A percentile compares a stretch with the other conserved stretches of the same genome.
These are phyloP conservation scores for Lycaon pictus DNA, from an alignment of 2,113 vertebrate species.

Conservation along the genomic window DNA sequence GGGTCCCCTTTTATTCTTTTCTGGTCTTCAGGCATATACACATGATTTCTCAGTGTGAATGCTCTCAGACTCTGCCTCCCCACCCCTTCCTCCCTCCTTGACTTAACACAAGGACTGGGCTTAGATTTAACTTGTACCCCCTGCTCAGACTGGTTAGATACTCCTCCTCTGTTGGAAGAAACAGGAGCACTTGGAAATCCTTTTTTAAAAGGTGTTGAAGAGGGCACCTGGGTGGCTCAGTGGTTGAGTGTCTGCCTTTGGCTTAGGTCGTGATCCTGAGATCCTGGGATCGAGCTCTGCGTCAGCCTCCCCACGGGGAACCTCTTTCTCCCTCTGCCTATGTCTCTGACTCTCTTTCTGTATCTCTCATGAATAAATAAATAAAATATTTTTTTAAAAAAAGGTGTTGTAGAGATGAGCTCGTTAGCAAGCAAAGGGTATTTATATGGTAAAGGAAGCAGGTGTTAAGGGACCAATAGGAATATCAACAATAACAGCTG, in stretches of 20 bases:
- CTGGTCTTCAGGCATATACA: not conserved
- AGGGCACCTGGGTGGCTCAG: not conserved
- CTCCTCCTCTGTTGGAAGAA: not conserved
- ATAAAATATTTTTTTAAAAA: not conserved
- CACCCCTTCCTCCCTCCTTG: not conserved
- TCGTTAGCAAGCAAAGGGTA: not conserved
- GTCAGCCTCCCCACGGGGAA: no score
- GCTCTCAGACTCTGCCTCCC: no score
- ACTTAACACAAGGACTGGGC: not conserved
- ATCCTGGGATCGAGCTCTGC: no score
- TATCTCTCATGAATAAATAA: no score
- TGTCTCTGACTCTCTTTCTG: no score
- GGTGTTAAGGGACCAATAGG: not conserved
- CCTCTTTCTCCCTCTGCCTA: no score
- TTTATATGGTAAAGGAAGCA: not conserved
- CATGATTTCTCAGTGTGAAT: not conserved
- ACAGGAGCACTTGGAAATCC: not conserved
- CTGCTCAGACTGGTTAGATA: not conserved
- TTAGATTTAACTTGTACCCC: not conserved
- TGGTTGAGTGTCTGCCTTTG: not conserved
- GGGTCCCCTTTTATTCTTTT: not conserved
- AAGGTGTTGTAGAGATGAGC: not conserved
- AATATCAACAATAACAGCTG: not conserved
- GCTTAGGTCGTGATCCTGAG: not conserved
- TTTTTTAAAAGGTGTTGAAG: not conserved